A percentile compares a stretch with the other conserved stretches of the same genome.
Conservation (phyloP, 2,888 invertebrate genomes). For the Acholoe squamosa region DNA sequence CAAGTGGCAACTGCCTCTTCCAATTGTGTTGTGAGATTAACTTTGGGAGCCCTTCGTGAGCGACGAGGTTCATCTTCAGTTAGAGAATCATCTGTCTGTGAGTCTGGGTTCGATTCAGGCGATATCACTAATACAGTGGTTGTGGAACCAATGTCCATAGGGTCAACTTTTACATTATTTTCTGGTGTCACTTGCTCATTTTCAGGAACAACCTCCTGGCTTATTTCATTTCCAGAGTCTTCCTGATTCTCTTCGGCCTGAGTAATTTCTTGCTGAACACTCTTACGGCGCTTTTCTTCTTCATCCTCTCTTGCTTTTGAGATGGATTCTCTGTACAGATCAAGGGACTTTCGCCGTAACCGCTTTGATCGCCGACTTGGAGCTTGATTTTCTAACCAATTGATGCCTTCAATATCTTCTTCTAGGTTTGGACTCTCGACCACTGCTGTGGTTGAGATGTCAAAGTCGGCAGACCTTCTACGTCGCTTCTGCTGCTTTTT, state of each 20-base stretch:
- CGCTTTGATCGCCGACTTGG: slow-evolving; percentile 48
- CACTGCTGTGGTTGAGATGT: neutral
- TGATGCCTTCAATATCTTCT: neutral
- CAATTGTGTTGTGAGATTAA: too few relatives aligned
- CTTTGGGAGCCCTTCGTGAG: slow-evolving; percentile 11
- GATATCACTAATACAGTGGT: neutral
- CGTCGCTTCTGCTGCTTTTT: neutral
- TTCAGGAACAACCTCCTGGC: too few relatives aligned
- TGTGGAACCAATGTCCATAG: neutral
- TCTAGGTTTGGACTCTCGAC: neutral
- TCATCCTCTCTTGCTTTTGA: neutral
- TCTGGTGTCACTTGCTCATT: neutral
- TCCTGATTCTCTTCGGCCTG: neutral
- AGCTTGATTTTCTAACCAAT: neutral
- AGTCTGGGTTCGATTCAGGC: too few relatives aligned
- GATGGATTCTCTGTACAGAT: slow-evolving; percentile 21
- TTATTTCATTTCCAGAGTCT: too few relatives aligned
- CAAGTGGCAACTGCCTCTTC: too few relatives aligned
- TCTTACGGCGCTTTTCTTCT: neutral
- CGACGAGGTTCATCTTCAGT: slow-evolving; percentile 9
- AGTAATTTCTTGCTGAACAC: neutral
- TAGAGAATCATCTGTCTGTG: neutral
- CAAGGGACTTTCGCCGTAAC: slow-evolving; percentile 31
- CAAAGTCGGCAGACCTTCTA: slow-evolving; percentile 40
- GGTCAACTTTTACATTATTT: neutral